phyloP scores from a whole-genome alignment of 2,113 vertebrate species.

The Pomatostomus ruficeps region DNA sequence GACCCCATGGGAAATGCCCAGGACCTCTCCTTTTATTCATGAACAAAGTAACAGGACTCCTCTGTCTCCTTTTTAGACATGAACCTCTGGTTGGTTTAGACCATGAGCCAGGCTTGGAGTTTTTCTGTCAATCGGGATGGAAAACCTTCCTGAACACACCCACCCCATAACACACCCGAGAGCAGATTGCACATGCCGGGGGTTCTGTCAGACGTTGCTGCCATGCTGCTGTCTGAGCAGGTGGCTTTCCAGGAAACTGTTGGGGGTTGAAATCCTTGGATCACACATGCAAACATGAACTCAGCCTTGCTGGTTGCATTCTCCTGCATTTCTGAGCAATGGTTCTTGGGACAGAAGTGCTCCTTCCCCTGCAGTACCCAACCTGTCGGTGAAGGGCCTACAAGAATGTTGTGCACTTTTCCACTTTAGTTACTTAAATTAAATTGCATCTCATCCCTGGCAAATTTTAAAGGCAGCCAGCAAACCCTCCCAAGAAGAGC shows the following conservation, averaged over 20 bases:
- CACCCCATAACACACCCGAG: not conserved
- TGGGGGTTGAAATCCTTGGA: not conserved
- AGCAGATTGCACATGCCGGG: not conserved
- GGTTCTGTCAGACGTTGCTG: not conserved
- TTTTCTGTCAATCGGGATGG: not conserved
- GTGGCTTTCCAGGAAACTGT: not conserved
- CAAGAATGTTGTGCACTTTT: not conserved
- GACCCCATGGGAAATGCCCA: too few relatives aligned
- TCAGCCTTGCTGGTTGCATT: not conserved
- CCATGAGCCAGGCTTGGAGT: not conserved
- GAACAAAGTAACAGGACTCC: too few relatives aligned
- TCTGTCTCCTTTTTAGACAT: too few relatives aligned
- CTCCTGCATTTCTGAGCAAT: not conserved
- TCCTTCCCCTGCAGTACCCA: not conserved
- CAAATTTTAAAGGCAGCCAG: not conserved
- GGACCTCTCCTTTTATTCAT: too few relatives aligned
- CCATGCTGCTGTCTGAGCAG: not conserved
- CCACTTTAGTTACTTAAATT: not conserved
- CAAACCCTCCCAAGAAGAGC: not conserved
- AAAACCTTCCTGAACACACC: not conserved
- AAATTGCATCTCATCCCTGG: slow-evolving; percentile 11
- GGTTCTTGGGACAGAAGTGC: not conserved
- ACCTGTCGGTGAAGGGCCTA: not conserved
- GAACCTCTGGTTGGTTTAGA: too few relatives aligned
- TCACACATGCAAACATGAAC: not conserved